These are phyloP conservation scores for Enteromius unitaeniatus DNA, from an alignment of 2,797 vertebrate genomes.

Conservation along the genomic window DNA sequence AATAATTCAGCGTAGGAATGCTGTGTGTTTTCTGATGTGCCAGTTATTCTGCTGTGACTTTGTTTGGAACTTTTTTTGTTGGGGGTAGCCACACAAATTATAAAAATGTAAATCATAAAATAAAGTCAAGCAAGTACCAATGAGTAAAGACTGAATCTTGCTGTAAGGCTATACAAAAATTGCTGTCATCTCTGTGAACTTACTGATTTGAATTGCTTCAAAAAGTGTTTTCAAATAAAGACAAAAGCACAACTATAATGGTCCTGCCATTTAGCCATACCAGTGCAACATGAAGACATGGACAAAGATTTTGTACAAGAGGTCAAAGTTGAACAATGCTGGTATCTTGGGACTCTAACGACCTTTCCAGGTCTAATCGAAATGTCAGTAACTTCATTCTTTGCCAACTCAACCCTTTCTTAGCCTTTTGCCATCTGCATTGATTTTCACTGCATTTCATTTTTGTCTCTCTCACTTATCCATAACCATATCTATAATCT, in stretches of 20 bases:
- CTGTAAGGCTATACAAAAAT: not conserved
- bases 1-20: not conserved
- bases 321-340: not conserved
- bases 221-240: not conserved
- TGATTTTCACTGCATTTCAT: constrained; percentile 7
- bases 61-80: not conserved
- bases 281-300: not conserved
- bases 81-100: not conserved
- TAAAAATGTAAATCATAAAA: not conserved
- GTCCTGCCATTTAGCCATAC: not conserved
- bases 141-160: not conserved
- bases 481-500: not conserved
- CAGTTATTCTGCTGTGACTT: no score
- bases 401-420: constrained; percentile 13
- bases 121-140: not conserved
- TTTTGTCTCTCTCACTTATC: not conserved
- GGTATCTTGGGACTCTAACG: constrained; percentile 10
- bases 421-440: constrained; percentile 9
- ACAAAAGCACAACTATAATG: not conserved
- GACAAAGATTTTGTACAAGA: not conserved
- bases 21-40: no score
- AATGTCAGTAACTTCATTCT: constrained; percentile 32
- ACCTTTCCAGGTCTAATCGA: constrained; percentile 16
- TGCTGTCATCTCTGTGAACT: not conserved
- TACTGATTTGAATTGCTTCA: not conserved